Evolutionary conservation across 1,140 invertebrate species (phyloP).

Genomic region (Zaprionus tsacasi): DNA sequence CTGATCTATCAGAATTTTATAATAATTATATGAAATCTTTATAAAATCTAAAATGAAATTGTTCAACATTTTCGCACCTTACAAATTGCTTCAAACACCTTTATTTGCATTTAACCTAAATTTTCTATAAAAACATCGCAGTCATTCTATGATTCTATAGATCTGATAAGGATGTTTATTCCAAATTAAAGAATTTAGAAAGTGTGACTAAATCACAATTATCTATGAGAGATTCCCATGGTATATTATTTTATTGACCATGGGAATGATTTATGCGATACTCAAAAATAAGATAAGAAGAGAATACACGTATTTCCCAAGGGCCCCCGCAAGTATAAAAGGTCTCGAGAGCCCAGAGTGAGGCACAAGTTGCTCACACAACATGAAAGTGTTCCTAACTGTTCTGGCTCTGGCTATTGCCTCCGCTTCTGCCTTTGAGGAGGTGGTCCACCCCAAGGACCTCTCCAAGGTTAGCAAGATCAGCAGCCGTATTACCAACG

Average conservation of each 20-base stretch:
- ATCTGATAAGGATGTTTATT: background rate
- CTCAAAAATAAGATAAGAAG: background rate
- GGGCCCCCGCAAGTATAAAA: background rate
- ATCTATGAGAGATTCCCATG: slow-evolving; percentile 7
- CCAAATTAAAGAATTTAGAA: background rate
- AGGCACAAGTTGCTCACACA: slow-evolving; percentile 14
- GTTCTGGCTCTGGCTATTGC: slow-evolving; percentile 49
- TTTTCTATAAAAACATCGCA: background rate
- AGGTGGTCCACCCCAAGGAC: slow-evolving; percentile 26
- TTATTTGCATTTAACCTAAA: background rate
- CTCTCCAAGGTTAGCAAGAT: slow-evolving; percentile 26
- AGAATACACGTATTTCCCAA: background rate
- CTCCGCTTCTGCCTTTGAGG: slow-evolving; percentile 35
- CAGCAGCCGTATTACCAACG: slow-evolving; percentile 57
- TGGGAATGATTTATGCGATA: background rate
- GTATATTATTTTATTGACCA: background rate
- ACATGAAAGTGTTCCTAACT: slow-evolving; percentile 52
- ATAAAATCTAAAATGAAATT: background rate
- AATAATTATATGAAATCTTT: too few species aligned
- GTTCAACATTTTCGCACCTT: background rate
- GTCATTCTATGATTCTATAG: background rate
- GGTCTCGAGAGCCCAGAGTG: background rate
- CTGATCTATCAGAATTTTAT: too few species aligned
- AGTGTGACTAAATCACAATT: background rate
- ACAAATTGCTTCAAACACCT: background rate